These are phyloP conservation scores for Orchestia grillus DNA, from an alignment of 1,140 invertebrate genomes.

Conservation along the genomic window DNA sequence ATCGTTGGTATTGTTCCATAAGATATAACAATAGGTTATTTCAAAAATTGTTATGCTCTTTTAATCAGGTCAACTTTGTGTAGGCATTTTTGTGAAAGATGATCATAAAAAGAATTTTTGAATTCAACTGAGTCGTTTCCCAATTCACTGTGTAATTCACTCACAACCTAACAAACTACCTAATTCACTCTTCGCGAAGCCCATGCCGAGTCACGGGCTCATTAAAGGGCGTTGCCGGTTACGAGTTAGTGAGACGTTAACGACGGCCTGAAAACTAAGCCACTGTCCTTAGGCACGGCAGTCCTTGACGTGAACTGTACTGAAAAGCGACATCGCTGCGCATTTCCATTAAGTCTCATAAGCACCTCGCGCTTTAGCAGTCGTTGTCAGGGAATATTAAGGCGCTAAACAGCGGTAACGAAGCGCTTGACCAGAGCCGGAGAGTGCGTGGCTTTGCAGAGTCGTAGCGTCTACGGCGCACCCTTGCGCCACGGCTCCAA, in stretches of 20 bases:
- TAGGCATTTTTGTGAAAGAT: too few relatives aligned
- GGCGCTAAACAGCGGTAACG: not conserved
- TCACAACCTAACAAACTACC: too few relatives aligned
- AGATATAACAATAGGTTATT: too few relatives aligned
- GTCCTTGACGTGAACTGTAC: not conserved
- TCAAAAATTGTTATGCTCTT: too few relatives aligned
- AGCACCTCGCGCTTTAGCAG: not conserved
- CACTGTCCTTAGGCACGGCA: not conserved
- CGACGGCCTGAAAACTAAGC: not conserved
- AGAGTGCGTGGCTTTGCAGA: not conserved
- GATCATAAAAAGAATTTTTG: too few relatives aligned
- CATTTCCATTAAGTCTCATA: not conserved
- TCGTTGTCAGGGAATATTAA: slow-evolving; percentile 7
- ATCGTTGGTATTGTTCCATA: too few relatives aligned
- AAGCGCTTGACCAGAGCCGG: not conserved
- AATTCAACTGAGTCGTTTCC: too few relatives aligned
- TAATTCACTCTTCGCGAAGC: not conserved
- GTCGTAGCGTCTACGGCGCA: not conserved
- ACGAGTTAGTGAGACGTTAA: not conserved
- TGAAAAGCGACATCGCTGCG: not conserved
- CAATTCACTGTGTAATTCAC: too few relatives aligned
- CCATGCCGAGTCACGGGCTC: not conserved
- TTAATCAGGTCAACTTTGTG: too few relatives aligned
- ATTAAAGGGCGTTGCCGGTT: not conserved
- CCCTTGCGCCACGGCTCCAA: not conserved